Percentiles rank a stretch among this genome's conserved stretches.
These are phyloP conservation scores for Nezara viridula DNA, from an alignment of 2,888 invertebrate species.

Conservation along the genomic window DNA sequence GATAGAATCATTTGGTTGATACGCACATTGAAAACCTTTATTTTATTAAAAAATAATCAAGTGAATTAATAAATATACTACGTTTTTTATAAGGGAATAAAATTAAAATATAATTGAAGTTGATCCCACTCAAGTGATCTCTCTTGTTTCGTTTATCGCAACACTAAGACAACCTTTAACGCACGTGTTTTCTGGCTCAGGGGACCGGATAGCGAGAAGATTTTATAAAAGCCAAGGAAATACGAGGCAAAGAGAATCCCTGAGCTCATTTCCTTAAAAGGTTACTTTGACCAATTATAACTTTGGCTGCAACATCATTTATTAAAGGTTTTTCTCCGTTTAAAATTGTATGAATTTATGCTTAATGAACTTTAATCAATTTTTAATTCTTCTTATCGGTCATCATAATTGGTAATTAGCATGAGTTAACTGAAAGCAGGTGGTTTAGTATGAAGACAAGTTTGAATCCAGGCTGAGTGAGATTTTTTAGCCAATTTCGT, in stretches of 20 bases:
- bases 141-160: slow-evolving; percentile 28
- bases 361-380: neutral
- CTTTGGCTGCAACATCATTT: neutral
- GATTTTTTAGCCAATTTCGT: too few relatives aligned
- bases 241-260: neutral
- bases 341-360: neutral
- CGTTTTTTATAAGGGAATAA: neutral
- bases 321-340: neutral
- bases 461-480: too few relatives aligned
- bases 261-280: slow-evolving; percentile 23
- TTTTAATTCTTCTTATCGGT: neutral
- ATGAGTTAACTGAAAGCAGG: neutral
- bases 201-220: slow-evolving; percentile 41
- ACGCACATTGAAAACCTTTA: too few relatives aligned
- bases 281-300: neutral
- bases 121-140: neutral
- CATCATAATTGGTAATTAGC: neutral
- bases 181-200: slow-evolving; percentile 23
- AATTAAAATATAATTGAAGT: neutral
- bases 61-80: too few relatives aligned
- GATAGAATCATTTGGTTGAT: too few relatives aligned
- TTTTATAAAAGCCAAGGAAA: slow-evolving; percentile 43
- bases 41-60: too few relatives aligned
- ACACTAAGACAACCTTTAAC: slow-evolving; percentile 13
- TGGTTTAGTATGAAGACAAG: too few relatives aligned